These are phyloP conservation scores for Eufriesea mexicana DNA, from an alignment of 1,140 invertebrate genomes.

Conservation along the genomic window DNA sequence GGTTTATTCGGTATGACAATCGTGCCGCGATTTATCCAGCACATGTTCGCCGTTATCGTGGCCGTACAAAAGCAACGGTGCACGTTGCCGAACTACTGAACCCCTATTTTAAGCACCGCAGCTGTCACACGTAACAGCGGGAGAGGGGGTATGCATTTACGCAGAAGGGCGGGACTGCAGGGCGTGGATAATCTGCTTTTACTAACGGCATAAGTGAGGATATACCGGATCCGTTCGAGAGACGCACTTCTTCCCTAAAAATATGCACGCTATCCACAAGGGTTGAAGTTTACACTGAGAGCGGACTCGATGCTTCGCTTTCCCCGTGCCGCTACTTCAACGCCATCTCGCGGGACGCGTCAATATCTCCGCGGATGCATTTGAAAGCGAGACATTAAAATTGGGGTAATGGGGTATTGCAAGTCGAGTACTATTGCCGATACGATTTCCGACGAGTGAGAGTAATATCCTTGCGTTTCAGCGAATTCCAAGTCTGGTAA, in stretches of 20 bases:
- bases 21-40: constrained; percentile 36
- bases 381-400: background rate
- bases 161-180: constrained; percentile 28
- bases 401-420: too few relatives aligned
- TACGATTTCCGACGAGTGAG: too few relatives aligned
- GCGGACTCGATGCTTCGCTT: background rate
- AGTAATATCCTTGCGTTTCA: too few relatives aligned
- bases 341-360: background rate
- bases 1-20: constrained; percentile 45
- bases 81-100: constrained; percentile 41
- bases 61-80: constrained; percentile 35
- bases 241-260: background rate
- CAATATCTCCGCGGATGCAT: too few relatives aligned
- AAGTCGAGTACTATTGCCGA: too few relatives aligned
- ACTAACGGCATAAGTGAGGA: constrained; percentile 39
- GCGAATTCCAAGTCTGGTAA: too few relatives aligned
- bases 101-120: constrained; percentile 66
- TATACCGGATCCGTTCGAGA: constrained; percentile 25
- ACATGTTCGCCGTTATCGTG: constrained; percentile 38
- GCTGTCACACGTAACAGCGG: constrained; percentile 50
- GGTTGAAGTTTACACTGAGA: constrained; percentile 8
- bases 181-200: constrained; percentile 50
- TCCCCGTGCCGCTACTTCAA: background rate
- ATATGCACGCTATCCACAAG: background rate
- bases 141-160: constrained; percentile 39